These are phyloP conservation scores for Leiothrix lutea DNA, from an alignment of 2,113 vertebrate species.

Conservation along the genomic window DNA sequence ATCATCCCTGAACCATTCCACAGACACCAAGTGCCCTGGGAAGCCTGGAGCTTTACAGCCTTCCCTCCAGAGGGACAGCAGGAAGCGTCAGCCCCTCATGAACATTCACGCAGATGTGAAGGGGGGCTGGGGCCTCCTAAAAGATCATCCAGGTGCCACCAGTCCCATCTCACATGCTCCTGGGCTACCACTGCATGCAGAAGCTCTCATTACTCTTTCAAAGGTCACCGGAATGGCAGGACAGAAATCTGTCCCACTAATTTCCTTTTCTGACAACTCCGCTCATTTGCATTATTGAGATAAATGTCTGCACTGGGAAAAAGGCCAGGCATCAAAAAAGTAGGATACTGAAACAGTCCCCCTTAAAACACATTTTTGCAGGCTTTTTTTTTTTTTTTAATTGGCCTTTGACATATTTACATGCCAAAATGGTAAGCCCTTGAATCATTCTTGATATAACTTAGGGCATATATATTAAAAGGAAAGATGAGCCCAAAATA, in stretches of 20 bases:
- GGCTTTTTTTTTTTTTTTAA: not conserved
- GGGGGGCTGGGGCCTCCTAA: not conserved
- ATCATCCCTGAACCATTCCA: not conserved
- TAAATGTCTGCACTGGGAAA: not conserved
- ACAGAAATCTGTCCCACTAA: not conserved
- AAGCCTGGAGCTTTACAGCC: not conserved
- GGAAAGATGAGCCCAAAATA: not conserved
- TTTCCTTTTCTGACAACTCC: not conserved
- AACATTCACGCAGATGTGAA: accelerated
- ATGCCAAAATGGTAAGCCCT: not conserved
- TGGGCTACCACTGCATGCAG: not conserved
- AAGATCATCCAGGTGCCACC: not conserved
- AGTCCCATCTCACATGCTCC: accelerated
- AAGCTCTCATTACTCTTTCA: not conserved
- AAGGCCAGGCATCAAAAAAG: not conserved
- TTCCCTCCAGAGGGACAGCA: not conserved
- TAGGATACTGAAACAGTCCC: not conserved
- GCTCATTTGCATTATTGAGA: not conserved
- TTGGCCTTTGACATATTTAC: not conserved
- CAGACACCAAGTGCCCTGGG: not conserved
- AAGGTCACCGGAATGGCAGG: accelerated
- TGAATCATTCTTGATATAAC: not conserved
- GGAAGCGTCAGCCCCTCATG: accelerated
- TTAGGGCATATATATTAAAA: not conserved
- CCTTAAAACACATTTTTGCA: not conserved